These are phyloP conservation scores for Fabriciana adippe DNA, from an alignment of 2,888 invertebrate genomes.

Conservation along the genomic window DNA sequence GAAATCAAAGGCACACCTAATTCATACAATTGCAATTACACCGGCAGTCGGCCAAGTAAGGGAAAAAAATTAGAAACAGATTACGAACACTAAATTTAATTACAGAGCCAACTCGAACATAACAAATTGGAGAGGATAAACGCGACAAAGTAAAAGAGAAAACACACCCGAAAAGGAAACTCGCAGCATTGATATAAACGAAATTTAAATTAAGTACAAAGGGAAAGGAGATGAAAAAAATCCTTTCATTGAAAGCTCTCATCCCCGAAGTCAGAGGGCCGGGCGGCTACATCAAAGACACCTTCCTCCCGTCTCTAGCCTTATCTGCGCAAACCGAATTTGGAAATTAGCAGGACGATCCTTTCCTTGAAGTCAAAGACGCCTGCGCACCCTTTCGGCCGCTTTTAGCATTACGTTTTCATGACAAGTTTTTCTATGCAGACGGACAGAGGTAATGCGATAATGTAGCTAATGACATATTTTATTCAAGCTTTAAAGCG, in stretches of 20 bases:
- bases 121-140: constrained; percentile 81
- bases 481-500: constrained; percentile 64
- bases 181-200: constrained; percentile 82
- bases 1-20: constrained; percentile 74
- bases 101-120: constrained; percentile 79
- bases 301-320: constrained; percentile 69
- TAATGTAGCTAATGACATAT: constrained; percentile 73
- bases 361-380: constrained; percentile 55
- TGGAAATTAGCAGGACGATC: constrained; percentile 77
- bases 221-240: constrained; percentile 82
- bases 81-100: constrained; percentile 82
- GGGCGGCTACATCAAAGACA: constrained; percentile 81
- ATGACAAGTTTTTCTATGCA: constrained; percentile 65
- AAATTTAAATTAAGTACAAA: constrained; percentile 83
- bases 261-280: constrained; percentile 78
- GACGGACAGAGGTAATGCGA: constrained; percentile 58
- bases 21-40: constrained; percentile 79
- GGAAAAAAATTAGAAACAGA: constrained; percentile 70
- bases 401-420: constrained; percentile 73
- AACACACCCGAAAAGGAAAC: constrained; percentile 81
- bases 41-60: constrained; percentile 60
- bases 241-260: constrained; percentile 83
- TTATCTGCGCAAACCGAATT: constrained; percentile 80
- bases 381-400: constrained; percentile 71
- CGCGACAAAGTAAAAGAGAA: constrained; percentile 82